These are phyloP conservation scores for Taphrorychus bicolor DNA, from an alignment of 2,888 invertebrate genomes.

Conservation along the genomic window DNA sequence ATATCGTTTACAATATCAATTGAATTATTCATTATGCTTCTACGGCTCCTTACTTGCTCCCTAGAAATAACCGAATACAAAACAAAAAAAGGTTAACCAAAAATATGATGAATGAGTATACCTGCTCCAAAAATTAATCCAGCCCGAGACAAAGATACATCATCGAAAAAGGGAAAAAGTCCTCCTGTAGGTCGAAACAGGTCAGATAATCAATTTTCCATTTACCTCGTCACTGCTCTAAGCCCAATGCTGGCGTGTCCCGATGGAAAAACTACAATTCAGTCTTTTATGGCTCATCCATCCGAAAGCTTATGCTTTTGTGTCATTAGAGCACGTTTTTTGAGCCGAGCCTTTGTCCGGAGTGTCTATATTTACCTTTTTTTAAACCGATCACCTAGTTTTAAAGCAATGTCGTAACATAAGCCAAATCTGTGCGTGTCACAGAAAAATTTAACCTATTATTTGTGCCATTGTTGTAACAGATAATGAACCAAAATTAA, in stretches of 20 bases:
- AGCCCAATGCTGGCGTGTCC: no score
- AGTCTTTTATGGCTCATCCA: neutral
- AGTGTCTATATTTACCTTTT: neutral
- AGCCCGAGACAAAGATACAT: no score
- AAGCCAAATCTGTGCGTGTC: neutral
- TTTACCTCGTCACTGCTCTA: neutral
- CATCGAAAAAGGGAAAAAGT: neutral
- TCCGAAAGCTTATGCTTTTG: neutral
- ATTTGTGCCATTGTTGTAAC: neutral
- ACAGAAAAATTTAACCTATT: neutral
- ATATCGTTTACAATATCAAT: no score
- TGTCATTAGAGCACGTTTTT: neutral
- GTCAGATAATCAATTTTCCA: neutral
- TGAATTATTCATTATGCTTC: no score
- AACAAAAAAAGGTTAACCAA: no score
- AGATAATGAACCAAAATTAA: no score
- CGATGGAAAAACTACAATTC: neutral
- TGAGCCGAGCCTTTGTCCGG: no score
- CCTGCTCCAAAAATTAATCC: no score
- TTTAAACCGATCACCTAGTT: neutral
- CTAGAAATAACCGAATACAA: no score
- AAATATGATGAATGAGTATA: no score
- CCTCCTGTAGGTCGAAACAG: neutral
- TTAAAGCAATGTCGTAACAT: neutral
- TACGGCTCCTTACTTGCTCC: no score